Evolutionary conservation across 2,888 invertebrate genomes (phyloP).

Genomic region (Stenichneumon culpator): DNA sequence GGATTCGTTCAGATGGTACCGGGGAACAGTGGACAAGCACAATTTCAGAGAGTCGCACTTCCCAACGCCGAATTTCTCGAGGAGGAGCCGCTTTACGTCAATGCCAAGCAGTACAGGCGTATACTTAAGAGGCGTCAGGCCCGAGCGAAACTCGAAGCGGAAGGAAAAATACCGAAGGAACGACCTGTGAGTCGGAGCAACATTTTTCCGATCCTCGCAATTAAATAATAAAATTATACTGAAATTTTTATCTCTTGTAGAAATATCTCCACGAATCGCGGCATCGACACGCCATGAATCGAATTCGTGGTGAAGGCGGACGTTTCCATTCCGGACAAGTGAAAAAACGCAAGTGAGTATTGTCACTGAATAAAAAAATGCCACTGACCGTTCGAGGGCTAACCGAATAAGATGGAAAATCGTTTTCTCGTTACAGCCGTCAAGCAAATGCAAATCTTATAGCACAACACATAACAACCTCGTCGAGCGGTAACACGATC

Average conservation of each 20-base stretch:
- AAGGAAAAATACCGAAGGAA: conserved; percentile 98
- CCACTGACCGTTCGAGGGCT: background rate
- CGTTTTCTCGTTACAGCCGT: conserved; percentile 70
- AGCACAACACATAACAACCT: conserved; percentile 78
- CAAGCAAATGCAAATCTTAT: conserved; percentile 76
- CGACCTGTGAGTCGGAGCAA: conserved; percentile 89
- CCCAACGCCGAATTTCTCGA: conserved; percentile 90
- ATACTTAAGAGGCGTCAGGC: conserved; percentile 98
- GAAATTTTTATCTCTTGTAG: conserved; percentile 84
- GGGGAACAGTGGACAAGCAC: conserved; percentile 85
- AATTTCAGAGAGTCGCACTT: conserved; percentile 88
- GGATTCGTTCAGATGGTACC: conserved; percentile 87
- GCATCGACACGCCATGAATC: conserved; percentile 98
- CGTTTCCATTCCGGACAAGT: conserved; percentile 93
- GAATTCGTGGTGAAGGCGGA: conserved; percentile 98
- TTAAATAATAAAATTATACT: background rate
- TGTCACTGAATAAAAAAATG: background rate
- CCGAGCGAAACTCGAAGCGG: conserved; percentile 96
- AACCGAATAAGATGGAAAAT: background rate
- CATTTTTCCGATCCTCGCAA: background rate
- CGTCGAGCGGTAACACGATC: conserved; percentile 77
- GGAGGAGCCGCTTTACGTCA: conserved; percentile 98
- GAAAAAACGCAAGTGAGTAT: conserved; percentile 82
- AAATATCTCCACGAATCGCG: conserved; percentile 99
- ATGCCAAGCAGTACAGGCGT: conserved; percentile 98